Base-by-base conservation (phyloP, 2,888 invertebrate species). In the Argyra leucocephala region DNA sequence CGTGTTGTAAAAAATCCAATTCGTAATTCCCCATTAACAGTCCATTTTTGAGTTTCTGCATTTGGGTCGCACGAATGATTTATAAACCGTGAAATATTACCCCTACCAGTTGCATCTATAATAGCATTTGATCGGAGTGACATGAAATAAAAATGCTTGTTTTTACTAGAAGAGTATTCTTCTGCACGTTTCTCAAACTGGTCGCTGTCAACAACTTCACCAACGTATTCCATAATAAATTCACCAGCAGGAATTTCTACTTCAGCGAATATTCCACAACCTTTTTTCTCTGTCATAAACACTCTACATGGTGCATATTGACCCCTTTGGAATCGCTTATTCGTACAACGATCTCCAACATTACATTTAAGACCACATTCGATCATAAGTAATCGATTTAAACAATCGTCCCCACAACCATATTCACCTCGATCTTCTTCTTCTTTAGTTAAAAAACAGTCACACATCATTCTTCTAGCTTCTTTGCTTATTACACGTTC, bases 11-110 rank as follows among this genome's bases (percentile, higher is more conserved):
- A 99, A 82, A 99, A 99, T 0, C 99, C 99, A 72, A 99, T 93
- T 70, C 98, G 83, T 61, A 97, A 81, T 77, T 95, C 93, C 0
- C 93, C 93, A 74, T 93, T 93, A 0, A 93, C 93, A 0, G 93
- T 93, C 93, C 93, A 94, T 81, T 99, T 99, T 80, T 99, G 97
- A 0, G 98, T 98, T 81, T 96, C 96, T 4, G 96, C 93, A 78
- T 99, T 99, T 0, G 99, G 99, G 73, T 97, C 96, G 77, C 99
- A 99, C 61, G 96, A 96, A 78, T 99, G 99, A 80, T 99, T 99
- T 72, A 99, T 96, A 76, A 98, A 99, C 58, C 99, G 83, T 0
- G 98, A 97, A 67, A 93, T 88, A 77, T 97, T 99, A 37, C 99
- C 99, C 79, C 92, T 95, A 72, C 86, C 81, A 0, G 98, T 98